Evolutionary conservation across 2,888 invertebrate genomes (phyloP).

Genomic region (Linyphia triangularis): DNA sequence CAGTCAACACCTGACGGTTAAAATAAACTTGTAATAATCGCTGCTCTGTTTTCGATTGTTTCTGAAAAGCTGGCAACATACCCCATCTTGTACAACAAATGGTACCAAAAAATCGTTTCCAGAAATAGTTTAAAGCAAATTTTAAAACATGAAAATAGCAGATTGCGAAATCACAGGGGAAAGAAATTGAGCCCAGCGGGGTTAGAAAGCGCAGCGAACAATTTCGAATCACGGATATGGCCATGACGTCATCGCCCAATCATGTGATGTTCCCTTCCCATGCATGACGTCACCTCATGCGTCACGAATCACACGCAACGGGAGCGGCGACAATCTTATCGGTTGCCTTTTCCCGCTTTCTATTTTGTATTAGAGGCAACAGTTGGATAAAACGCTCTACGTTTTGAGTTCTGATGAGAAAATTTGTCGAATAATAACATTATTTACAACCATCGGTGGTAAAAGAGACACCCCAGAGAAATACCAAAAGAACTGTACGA

Average conservation of each 20-base stretch:
- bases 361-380: too few relatives aligned
- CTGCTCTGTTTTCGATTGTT: too few relatives aligned
- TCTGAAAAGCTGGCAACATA: too few relatives aligned
- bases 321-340: background rate
- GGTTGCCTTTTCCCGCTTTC: background rate
- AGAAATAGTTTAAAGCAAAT: background rate
- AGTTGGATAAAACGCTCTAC: too few relatives aligned
- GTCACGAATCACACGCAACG: slow-evolving; percentile 12
- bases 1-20: too few relatives aligned
- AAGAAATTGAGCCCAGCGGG: background rate
- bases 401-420: too few relatives aligned
- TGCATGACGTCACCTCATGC: slow-evolving; percentile 39
- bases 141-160: background rate
- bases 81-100: too few relatives aligned
- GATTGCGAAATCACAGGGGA: background rate
- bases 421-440: too few relatives aligned
- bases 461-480: too few relatives aligned
- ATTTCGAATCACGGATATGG: slow-evolving; percentile 20
- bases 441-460: too few relatives aligned
- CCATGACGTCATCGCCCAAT: background rate
- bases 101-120: background rate
- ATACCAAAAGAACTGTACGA: too few relatives aligned
- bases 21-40: too few relatives aligned
- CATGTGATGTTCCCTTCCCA: background rate
- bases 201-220: background rate